Evolutionary conservation across 2,797 vertebrate genomes (phyloP), one percentile per base, ranked within the genome.

Genomic region (Psittacula echo): DNA sequence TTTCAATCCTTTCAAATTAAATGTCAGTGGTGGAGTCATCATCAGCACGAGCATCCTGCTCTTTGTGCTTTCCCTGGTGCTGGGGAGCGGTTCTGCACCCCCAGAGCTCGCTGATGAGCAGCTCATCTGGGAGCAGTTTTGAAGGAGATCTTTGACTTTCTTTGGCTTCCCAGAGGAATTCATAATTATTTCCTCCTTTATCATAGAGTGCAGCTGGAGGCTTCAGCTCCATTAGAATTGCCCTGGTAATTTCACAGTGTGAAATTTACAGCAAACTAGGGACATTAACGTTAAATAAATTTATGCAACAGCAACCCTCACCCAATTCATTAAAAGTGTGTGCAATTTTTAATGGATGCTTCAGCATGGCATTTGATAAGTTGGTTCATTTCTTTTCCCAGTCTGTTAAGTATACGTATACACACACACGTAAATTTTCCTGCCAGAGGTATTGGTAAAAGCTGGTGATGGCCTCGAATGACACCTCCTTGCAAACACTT

Each of bases 181-280:
- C 61, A 3, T 97, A 96, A 97, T 97, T 97, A 95, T 95, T 96
- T 97, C 82, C 90, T 95, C 83, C 87, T 97, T 96, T 96, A 97
- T 97, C 95, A 95, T 93, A 44, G 95, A 96, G 83, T 94, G 95
- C 95, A 96, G 95, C 95, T 96, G 95, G 94, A 97, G 94, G 92
- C 91, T 96, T 89, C 94, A 72, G 93, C 92, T 92, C 96, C 96
- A 92, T 97, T 95, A 95, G 95, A 92, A 96, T 79, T 97, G 95
- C 95, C 95, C 96, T 94, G 93, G 89, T 97, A 97, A 97, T 96
- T 97, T 95, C 93, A 91, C 94, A 96, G 93, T 95, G 87, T 88
- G 94, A 94, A 96, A 97, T 96, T 96, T 95, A 96, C 94, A 92
- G 95, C 95, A 95, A 96, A 96, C 95, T 91, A 42, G 95, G 97